phyloP scores from a whole-genome alignment of 2,888 invertebrate species.

The Quadriops clusia region DNA sequence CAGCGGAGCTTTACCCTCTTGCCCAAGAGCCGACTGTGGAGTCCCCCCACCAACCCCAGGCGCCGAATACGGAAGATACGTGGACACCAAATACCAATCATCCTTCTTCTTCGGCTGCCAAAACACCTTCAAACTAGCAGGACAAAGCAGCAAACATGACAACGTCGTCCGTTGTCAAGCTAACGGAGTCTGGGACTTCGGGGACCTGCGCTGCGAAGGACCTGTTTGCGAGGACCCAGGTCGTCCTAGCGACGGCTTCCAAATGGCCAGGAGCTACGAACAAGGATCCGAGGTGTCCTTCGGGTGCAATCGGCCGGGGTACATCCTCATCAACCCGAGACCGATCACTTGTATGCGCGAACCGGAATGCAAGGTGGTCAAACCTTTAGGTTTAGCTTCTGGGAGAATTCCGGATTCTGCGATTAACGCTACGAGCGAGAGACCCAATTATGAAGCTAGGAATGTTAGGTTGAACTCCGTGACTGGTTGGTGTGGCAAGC shows the following conservation, averaged over 20 bases:
- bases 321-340: constrained; percentile 80
- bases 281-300: constrained; percentile 86
- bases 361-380: constrained; percentile 88
- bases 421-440: constrained; percentile 88
- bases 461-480: constrained; percentile 84
- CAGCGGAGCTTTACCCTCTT: constrained; percentile 74
- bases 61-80: constrained; percentile 80
- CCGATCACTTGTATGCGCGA: constrained; percentile 85
- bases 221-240: constrained; percentile 95
- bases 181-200: constrained; percentile 95
- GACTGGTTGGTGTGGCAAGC: constrained; percentile 94
- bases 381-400: constrained; percentile 80
- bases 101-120: constrained; percentile 94
- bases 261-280: constrained; percentile 72
- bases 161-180: constrained; percentile 85
- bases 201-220: constrained; percentile 89
- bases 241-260: constrained; percentile 82
- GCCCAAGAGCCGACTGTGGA: constrained; percentile 86
- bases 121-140: constrained; percentile 87
- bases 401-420: constrained; percentile 90
- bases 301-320: constrained; percentile 82
- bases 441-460: constrained; percentile 83
- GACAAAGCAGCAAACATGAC: constrained; percentile 83
- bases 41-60: constrained; percentile 83
- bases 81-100: constrained; percentile 82